Evolutionary conservation across 2,888 invertebrate species (phyloP).

Genomic region (Caenorhabditis sulstoni): DNA sequence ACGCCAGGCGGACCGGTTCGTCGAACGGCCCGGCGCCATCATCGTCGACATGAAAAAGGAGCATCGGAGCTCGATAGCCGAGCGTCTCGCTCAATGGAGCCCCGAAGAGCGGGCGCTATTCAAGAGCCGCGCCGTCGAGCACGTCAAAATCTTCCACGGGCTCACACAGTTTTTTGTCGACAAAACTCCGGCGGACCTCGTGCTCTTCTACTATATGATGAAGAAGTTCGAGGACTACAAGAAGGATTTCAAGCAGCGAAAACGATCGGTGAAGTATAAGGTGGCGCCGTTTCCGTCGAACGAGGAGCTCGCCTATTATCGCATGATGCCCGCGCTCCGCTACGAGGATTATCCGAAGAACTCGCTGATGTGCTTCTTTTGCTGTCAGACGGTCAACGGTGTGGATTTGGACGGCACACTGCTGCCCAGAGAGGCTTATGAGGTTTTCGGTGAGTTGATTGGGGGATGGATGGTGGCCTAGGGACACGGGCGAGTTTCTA

Average conservation of each 20-base stretch:
- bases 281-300: slow-evolving; percentile 38
- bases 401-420: slow-evolving; percentile 28
- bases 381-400: slow-evolving; percentile 49
- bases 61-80: slow-evolving; percentile 22
- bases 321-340: slow-evolving; percentile 37
- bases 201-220: slow-evolving; percentile 50
- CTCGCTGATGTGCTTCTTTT: slow-evolving; percentile 40
- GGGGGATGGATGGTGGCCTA: too few relatives aligned
- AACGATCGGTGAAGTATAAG: slow-evolving; percentile 37
- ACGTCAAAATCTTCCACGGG: slow-evolving; percentile 49
- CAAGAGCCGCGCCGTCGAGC: slow-evolving; percentile 34
- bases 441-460: slow-evolving; percentile 37
- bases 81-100: slow-evolving; percentile 27
- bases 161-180: slow-evolving; percentile 43
- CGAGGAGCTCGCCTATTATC: slow-evolving; percentile 48
- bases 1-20: slow-evolving; percentile 26
- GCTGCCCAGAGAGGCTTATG: slow-evolving; percentile 48
- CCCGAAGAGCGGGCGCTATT: slow-evolving; percentile 40
- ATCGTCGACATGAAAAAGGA: slow-evolving; percentile 31
- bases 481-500: too few relatives aligned
- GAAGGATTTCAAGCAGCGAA: slow-evolving; percentile 43
- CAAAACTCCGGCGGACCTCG: slow-evolving; percentile 45
- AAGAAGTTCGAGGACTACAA: slow-evolving; percentile 52
- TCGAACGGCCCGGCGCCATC: slow-evolving; percentile 33
- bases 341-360: slow-evolving; percentile 34